Base-by-base conservation (phyloP, 1,140 invertebrate species). In the Caerostris darwini region DNA sequence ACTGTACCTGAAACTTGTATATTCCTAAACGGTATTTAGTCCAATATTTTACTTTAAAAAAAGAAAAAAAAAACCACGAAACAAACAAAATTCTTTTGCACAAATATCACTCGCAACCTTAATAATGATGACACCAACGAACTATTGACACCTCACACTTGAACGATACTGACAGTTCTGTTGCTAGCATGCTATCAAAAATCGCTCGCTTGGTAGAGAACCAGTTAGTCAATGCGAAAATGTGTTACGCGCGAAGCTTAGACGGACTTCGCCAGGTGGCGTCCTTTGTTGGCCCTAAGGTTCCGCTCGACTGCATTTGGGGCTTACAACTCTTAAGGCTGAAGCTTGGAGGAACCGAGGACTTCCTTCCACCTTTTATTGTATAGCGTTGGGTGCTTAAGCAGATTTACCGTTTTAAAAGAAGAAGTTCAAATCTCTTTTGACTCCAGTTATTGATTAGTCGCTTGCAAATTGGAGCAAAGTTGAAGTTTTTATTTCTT, bases 171-270 rank as follows among this genome's bases (percentile, higher is more conserved):
- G 71, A 77, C 71, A 77, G 10, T 10, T 17, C 1, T 4, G 34
- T 34, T 34, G 71, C 50, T 50, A 19, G 50, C 71, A 77, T 50
- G 53, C 34, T 77, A 77, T 77, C 71, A 50, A 17, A 77, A 77
- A 77, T 50, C 71, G 71, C 71, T 77, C 34, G 50, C 71, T 10
- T 77, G 34, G 50, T 53, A 77, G 34, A 50, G 71, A 77, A 77
- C 71, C 71, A 77, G 71, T 77, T 77, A 77, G 71, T 77, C 71
- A 77, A 77, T 77, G 34, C 7, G 53, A 59, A 69, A 92, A 82
- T 92, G 90, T 92, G 71, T 82, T 82, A 82, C 90, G 19, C 90
- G 90, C 81, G 58, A n/a, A 92, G 81, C 90, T 92, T 85, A 54
- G 34, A 58, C 81, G 90, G 81, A 64, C 53, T 7, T 58, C 90